Evolutionary conservation across 2,888 invertebrate genomes (phyloP), one percentile per base, ranked within the genome.

Genomic region (Rhodophaea formosa): DNA sequence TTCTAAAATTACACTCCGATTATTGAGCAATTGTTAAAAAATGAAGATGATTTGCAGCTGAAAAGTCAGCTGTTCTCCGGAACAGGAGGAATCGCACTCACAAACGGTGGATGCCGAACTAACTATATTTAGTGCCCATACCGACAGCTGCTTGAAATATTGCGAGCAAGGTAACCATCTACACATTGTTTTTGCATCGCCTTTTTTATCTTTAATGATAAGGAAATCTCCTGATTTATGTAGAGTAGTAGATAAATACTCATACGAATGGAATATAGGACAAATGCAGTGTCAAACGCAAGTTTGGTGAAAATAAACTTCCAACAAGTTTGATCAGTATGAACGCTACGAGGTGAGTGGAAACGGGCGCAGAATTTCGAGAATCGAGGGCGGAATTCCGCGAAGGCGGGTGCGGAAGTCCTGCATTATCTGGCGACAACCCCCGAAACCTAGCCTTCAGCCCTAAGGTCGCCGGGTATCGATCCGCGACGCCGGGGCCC

Each of bases 401-500:
- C 6, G 10, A 10, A 32, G 35, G 23, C 29, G 49, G 49, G 14
- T 45, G 39, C 55, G 43, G 10, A 23, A 53, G 17, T 53, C 14
- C 53, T 51, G 57, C 58, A 49, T 66, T 71, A 71, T 74, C 69
- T 69, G 60, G 65, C 62, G 58, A 62, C 66, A 67, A 67, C 70
- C 72, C 62, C 70, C 67, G 56, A 72, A 71, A 74, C 59, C 65
- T 62, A 62, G 74, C 70, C 71, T 72, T 74, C 68, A 76, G 77
- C 77, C 69, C 79, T 85, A 84, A 84, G 84, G 83, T 84, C 86
- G 78, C 76, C 70, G 71, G 62, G 72, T 86, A 88, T 89, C 82
- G 88, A 89, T 88, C 86, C 80, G 80, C 78, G 79, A 76, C 77
- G 80, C 82, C 81, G 81, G 80, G 71, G 75, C 77, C 77, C 80